Percentiles rank a stretch among this genome's conserved stretches.
Evolutionary conservation across 2,888 invertebrate species (phyloP).

Genomic region (Unio delphinus): DNA sequence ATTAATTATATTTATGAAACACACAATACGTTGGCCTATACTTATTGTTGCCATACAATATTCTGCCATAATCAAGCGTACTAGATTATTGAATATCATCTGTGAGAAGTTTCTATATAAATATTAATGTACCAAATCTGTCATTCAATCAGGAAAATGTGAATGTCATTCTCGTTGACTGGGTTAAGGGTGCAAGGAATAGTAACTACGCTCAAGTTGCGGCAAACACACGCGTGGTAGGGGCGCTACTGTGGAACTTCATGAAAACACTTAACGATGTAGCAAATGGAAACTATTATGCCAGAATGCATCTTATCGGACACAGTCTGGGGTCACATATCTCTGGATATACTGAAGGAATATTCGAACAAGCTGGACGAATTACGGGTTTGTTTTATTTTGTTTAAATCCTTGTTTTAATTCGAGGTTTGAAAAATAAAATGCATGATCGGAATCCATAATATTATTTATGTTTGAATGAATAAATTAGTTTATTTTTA

Average conservation of each 20-base stretch:
- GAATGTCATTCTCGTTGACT: constrained; percentile 45
- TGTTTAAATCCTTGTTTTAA: not conserved
- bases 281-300: constrained; percentile 12
- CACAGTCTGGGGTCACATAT: constrained; percentile 91
- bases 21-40: too few species aligned
- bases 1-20: too few species aligned
- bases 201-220: constrained; percentile 63
- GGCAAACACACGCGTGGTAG: constrained; percentile 66
- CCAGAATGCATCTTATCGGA: constrained; percentile 83
- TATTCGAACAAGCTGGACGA: constrained; percentile 47
- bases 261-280: constrained; percentile 37
- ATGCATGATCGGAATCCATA: too few species aligned
- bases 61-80: too few species aligned
- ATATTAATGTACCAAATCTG: too few species aligned
- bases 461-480: too few species aligned
- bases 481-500: too few species aligned
- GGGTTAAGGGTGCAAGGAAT: constrained; percentile 42
- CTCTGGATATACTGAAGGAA: constrained; percentile 87
- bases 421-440: too few species aligned
- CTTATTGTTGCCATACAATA: too few species aligned
- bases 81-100: too few species aligned
- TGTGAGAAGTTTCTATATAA: too few species aligned
- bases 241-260: constrained; percentile 58
- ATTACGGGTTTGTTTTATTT: constrained; percentile 54
- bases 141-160: constrained; percentile 25